Evolutionary conservation across 2,888 invertebrate genomes (phyloP).

Genomic region (Crossocerus cetratus): DNA sequence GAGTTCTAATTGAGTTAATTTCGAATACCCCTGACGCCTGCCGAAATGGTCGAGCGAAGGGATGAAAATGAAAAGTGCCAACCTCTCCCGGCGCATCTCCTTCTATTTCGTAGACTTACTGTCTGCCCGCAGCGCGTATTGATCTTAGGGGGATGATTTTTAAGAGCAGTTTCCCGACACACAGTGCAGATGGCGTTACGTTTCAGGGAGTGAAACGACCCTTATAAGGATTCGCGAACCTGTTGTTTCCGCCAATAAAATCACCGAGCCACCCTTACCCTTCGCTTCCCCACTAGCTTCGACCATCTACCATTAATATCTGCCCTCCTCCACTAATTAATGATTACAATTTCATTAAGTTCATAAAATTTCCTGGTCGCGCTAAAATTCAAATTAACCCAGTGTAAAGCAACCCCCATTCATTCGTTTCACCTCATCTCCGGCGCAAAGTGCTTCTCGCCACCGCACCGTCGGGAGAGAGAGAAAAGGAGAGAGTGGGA

Average conservation of each 20-base stretch:
- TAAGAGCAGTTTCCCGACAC: slow-evolving; percentile 68
- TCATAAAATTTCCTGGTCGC: no score
- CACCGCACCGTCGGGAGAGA: no score
- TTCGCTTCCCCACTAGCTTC: no score
- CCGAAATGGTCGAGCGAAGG: not conserved
- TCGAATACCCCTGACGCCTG: not conserved
- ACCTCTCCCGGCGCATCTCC: slow-evolving; percentile 19
- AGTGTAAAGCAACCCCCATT: no score
- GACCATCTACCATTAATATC: no score
- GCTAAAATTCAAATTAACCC: no score
- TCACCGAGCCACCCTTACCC: no score
- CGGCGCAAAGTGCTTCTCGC: no score
- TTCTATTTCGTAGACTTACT: slow-evolving; percentile 54
- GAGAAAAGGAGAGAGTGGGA: no score
- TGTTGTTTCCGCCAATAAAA: slow-evolving; percentile 19
- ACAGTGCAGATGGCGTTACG: slow-evolving; percentile 69
- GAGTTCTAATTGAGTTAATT: not conserved
- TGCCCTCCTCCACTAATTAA: no score
- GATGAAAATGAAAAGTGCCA: slow-evolving; percentile 22
- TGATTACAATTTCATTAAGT: no score
- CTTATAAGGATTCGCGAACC: slow-evolving; percentile 20
- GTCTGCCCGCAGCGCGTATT: slow-evolving; percentile 66
- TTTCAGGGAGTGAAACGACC: slow-evolving; percentile 34
- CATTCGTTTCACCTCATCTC: no score
- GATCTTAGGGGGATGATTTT: slow-evolving; percentile 71